Evolutionary conservation across 2,888 invertebrate species (phyloP).

Genomic region (Agrochola lota): DNA sequence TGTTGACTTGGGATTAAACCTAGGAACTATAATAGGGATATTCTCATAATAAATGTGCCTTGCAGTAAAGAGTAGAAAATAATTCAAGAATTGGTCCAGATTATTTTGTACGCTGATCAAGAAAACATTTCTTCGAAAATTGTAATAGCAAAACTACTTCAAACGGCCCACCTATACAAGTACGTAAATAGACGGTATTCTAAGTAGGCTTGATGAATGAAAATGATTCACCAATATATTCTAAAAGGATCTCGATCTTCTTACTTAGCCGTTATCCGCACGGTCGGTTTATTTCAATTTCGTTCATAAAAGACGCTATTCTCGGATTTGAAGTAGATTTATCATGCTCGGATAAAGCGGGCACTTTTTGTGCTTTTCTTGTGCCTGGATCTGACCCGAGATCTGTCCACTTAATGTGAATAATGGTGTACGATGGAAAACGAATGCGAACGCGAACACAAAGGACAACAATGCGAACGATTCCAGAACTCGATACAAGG

Average conservation of each 20-base stretch:
- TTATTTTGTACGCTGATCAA: slow-evolving; percentile 4
- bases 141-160: slow-evolving; percentile 51
- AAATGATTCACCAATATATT: slow-evolving; percentile 90
- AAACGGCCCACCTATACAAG: slow-evolving; percentile 44
- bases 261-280: slow-evolving; percentile 90
- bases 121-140: slow-evolving; percentile 35
- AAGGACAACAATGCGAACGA: slow-evolving; percentile 90
- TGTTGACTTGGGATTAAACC: background rate
- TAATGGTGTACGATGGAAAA: slow-evolving; percentile 91
- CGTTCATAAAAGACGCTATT: slow-evolving; percentile 91
- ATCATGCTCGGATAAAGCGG: slow-evolving; percentile 91
- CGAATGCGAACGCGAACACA: slow-evolving; percentile 89
- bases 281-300: slow-evolving; percentile 91
- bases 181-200: slow-evolving; percentile 59
- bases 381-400: slow-evolving; percentile 91
- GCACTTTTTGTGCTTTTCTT: slow-evolving; percentile 91
- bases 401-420: slow-evolving; percentile 91
- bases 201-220: slow-evolving; percentile 84
- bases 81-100: background rate
- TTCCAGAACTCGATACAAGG: slow-evolving; percentile 89
- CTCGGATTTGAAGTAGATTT: slow-evolving; percentile 91
- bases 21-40: background rate
- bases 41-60: background rate
- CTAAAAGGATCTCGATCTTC: slow-evolving; percentile 89
- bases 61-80: background rate